Evolutionary conservation across 2,888 invertebrate species (phyloP).

Genomic region (Tiliacea citrago): DNA sequence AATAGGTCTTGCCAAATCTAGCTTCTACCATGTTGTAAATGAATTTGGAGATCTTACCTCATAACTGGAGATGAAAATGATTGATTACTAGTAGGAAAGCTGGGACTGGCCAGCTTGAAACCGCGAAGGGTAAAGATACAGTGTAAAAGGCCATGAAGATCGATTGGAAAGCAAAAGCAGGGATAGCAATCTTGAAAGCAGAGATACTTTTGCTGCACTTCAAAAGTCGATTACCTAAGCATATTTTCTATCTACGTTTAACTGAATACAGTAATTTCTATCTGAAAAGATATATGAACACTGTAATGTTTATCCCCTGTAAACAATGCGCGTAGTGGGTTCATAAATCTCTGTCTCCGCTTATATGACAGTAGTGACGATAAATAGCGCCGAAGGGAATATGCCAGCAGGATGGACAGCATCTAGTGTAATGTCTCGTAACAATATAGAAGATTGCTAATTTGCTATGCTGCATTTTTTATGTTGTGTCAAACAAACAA

Average conservation of each 20-base stretch:
- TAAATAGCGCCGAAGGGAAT: background rate
- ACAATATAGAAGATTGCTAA: background rate
- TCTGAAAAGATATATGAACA: background rate
- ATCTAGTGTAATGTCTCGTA: background rate
- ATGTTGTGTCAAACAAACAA: background rate
- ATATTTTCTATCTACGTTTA: background rate
- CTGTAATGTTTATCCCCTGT: background rate
- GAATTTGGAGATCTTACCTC: background rate
- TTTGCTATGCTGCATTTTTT: too few species aligned
- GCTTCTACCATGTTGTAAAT: background rate
- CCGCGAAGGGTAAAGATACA: conserved; percentile 7
- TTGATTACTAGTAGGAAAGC: background rate
- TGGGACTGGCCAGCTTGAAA: conserved; percentile 1
- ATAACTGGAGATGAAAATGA: background rate
- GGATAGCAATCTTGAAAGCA: conserved; percentile 6
- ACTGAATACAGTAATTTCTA: background rate
- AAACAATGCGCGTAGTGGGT: background rate
- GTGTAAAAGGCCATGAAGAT: background rate
- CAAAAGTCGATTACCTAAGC: background rate
- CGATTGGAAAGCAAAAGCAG: conserved; percentile 12
- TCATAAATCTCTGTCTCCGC: background rate
- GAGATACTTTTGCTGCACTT: background rate
- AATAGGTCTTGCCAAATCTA: background rate
- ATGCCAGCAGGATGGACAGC: background rate
- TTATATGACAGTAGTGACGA: background rate